Conservation (phyloP, 2,888 invertebrate species). For the Drosophila hamatofila region DNA sequence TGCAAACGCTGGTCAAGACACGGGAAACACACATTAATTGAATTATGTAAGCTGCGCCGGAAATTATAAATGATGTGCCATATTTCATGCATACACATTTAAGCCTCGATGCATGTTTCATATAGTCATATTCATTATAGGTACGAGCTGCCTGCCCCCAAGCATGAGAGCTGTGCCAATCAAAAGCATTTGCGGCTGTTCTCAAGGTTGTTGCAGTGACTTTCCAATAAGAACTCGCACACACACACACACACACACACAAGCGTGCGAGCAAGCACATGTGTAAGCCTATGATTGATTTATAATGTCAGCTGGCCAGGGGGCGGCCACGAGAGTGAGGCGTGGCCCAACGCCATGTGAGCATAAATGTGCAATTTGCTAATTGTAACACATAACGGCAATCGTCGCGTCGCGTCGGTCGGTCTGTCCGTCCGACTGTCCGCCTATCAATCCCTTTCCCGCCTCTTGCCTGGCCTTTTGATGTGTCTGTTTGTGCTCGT, state of each 20-base stretch:
- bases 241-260: slow-evolving; percentile 29
- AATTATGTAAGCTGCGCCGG: slow-evolving; percentile 71
- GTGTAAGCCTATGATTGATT: slow-evolving; percentile 69
- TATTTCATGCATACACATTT: slow-evolving; percentile 57
- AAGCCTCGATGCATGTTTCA: slow-evolving; percentile 17
- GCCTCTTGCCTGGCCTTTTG: slow-evolving; percentile 56
- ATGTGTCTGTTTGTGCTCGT: slow-evolving; percentile 63
- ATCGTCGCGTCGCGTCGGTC: slow-evolving; percentile 34
- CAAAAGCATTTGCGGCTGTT: slow-evolving; percentile 54
- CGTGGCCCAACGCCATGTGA: slow-evolving; percentile 64
- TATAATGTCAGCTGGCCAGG: slow-evolving; percentile 69
- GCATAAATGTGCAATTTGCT: slow-evolving; percentile 80
- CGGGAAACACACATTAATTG: slow-evolving; percentile 76
- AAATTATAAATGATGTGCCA: slow-evolving; percentile 78
- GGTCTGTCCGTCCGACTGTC: slow-evolving; percentile 18
- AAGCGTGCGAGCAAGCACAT: not conserved
- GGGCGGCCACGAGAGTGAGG: slow-evolving; percentile 40
- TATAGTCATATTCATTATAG: slow-evolving; percentile 35
- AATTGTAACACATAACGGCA: slow-evolving; percentile 77
- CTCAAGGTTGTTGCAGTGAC: slow-evolving; percentile 69
- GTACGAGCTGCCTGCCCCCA: slow-evolving; percentile 26
- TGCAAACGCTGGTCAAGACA: slow-evolving; percentile 37
- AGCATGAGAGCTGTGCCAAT: slow-evolving; percentile 55
- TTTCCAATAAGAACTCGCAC: slow-evolving; percentile 73
- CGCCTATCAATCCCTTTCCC: slow-evolving; percentile 59